phyloP scores from a whole-genome alignment of 30 jellyfish, hydroid and myxozoan species.

The Catostylus mosaicus region DNA sequence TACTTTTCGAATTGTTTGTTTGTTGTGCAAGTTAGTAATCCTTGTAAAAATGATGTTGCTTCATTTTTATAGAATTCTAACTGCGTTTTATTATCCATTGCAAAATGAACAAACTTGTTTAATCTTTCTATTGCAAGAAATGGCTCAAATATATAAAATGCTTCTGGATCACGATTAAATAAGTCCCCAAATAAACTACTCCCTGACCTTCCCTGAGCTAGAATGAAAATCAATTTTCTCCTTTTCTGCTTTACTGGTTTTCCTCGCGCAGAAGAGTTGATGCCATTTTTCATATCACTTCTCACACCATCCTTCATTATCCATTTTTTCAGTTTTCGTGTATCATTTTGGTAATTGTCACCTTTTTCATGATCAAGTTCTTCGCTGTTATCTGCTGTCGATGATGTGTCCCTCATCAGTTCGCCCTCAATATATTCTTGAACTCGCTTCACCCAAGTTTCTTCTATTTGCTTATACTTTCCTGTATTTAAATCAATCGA shows the following conservation, averaged over 20 bases:
- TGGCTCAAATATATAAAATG: conserved; percentile 66
- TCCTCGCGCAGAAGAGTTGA: not conserved
- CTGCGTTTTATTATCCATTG: not conserved
- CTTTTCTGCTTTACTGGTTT: not conserved
- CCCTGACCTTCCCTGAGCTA: conserved; percentile 79
- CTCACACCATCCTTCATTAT: no score
- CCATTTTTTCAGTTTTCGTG: no score
- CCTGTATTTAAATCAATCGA: no score
- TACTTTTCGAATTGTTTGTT: conserved; percentile 4
- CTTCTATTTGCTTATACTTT: no score
- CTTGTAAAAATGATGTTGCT: conserved; percentile 27
- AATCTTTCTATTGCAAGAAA: conserved; percentile 34
- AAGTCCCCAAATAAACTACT: conserved; percentile 55
- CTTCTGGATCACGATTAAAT: conserved; percentile 52
- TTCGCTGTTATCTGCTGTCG: no score
- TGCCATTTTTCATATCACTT: no score
- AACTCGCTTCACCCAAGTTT: no score
- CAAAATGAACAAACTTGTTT: conserved; percentile 16
- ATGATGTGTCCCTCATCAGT: no score
- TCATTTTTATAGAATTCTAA: conserved; percentile 9
- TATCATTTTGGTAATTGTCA: no score
- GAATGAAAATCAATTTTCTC: conserved; percentile 34
- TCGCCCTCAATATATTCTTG: no score
- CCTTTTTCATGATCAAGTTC: no score
- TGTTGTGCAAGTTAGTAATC: conserved; percentile 28